A percentile compares a stretch with the other conserved stretches of the same genome.
Conservation (phyloP, 2,888 invertebrate species). For the Spisula solida region DNA sequence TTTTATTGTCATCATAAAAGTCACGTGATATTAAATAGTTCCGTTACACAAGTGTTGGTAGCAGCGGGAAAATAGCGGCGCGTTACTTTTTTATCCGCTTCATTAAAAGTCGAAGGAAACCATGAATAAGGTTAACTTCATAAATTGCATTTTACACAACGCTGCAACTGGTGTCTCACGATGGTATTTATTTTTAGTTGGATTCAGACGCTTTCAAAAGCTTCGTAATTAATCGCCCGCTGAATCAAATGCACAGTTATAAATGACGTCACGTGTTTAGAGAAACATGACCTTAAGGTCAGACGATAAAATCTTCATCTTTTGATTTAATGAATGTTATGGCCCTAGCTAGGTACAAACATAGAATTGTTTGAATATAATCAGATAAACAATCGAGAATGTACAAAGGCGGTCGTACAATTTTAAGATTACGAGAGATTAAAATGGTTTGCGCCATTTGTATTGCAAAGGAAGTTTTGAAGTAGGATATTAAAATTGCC, state of each 20-base stretch:
- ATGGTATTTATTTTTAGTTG: conserved; percentile 54
- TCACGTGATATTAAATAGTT: not conserved
- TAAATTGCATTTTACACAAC: conserved; percentile 22
- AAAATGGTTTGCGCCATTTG: conserved; percentile 54
- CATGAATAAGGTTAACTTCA: not conserved
- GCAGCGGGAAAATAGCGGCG: not conserved
- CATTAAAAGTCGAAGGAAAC: conserved; percentile 4
- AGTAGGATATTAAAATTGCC: conserved; percentile 32
- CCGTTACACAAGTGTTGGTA: not conserved
- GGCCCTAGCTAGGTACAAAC: conserved; percentile 59
- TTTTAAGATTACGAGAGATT: conserved; percentile 67
- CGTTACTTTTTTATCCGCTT: not conserved
- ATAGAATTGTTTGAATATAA: conserved; percentile 64
- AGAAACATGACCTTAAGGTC: conserved; percentile 65
- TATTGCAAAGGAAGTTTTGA: conserved; percentile 52
- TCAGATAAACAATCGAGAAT: conserved; percentile 60
- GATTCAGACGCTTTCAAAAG: conserved; percentile 55
- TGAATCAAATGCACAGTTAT: conserved; percentile 63
- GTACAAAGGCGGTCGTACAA: conserved; percentile 65
- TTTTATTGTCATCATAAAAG: conserved; percentile 23
- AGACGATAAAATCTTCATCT: conserved; percentile 67
- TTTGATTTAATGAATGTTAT: conserved; percentile 68
- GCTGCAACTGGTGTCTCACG: conserved; percentile 49
- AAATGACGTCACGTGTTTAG: conserved; percentile 69
- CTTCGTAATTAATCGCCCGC: conserved; percentile 57